phyloP scores from a whole-genome alignment of 1,140 invertebrate species.

The Conus ventricosus region DNA sequence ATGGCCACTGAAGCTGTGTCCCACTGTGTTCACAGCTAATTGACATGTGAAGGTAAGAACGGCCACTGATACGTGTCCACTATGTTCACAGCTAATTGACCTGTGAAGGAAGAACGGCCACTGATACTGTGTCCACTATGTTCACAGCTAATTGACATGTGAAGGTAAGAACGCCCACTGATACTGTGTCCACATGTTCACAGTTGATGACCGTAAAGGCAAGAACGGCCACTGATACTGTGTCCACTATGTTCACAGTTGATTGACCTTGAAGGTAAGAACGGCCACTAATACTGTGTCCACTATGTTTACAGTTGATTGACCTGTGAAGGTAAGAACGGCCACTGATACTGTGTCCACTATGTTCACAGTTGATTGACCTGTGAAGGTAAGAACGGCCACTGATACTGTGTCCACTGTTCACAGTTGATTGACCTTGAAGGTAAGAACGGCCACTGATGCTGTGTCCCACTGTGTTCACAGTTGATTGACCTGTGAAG shows the following conservation, averaged over 20 bases:
- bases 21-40: background rate
- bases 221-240: too few relatives aligned
- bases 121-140: too few relatives aligned
- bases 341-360: too few relatives aligned
- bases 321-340: background rate
- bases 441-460: constrained; percentile 43
- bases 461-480: background rate
- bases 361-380: constrained; percentile 37
- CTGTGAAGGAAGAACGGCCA: background rate
- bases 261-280: background rate
- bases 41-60: background rate
- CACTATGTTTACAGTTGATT: background rate
- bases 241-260: too few relatives aligned
- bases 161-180: constrained; percentile 49
- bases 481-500: constrained; percentile 58
- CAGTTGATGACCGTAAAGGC: background rate
- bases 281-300: too few relatives aligned
- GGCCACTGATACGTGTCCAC: background rate
- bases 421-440: too few relatives aligned
- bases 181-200: background rate
- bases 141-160: constrained; percentile 52
- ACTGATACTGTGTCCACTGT: background rate
- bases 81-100: background rate
- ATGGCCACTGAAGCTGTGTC: background rate
- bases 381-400: constrained; percentile 58